Evolutionary conservation across 1,140 invertebrate genomes (phyloP).

Genomic region (Camponotus floridanus): DNA sequence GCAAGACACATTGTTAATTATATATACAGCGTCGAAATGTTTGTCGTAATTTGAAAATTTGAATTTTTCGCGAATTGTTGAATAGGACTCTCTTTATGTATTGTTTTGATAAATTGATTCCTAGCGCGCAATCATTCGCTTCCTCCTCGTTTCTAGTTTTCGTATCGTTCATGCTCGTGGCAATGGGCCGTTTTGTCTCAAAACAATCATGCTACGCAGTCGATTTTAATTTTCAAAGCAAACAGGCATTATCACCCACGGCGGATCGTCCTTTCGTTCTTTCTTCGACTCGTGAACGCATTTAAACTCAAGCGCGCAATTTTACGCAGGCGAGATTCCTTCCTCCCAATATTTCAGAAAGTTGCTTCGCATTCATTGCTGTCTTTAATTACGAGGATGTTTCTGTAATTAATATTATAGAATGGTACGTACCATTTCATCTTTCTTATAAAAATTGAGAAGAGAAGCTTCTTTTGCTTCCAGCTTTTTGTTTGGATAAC

Average conservation of each 20-base stretch:
- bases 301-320: constrained; percentile 24
- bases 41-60: not conserved
- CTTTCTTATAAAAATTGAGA: constrained; percentile 14
- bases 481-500: constrained; percentile 15
- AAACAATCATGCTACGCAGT: constrained; percentile 61
- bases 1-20: constrained; percentile 20
- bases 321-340: not conserved
- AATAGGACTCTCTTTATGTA: not conserved
- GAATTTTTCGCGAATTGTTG: not conserved
- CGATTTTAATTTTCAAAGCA: constrained; percentile 64
- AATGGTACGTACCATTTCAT: not conserved
- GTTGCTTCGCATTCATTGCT: not conserved
- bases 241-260: constrained; percentile 55
- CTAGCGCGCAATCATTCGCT: constrained; percentile 4
- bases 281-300: constrained; percentile 5
- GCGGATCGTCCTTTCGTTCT: constrained; percentile 41
- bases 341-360: not conserved
- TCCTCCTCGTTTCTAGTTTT: constrained; percentile 22
- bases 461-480: not conserved
- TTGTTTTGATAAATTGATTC: constrained; percentile 43
- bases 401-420: not conserved
- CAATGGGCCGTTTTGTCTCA: constrained; percentile 44
- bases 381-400: not conserved
- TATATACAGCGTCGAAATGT: not conserved
- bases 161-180: constrained; percentile 32